phyloP scores from a whole-genome alignment of 30 jellyfish, hydroid and myxozoan genomes.

The Rhopilema esculentum region DNA sequence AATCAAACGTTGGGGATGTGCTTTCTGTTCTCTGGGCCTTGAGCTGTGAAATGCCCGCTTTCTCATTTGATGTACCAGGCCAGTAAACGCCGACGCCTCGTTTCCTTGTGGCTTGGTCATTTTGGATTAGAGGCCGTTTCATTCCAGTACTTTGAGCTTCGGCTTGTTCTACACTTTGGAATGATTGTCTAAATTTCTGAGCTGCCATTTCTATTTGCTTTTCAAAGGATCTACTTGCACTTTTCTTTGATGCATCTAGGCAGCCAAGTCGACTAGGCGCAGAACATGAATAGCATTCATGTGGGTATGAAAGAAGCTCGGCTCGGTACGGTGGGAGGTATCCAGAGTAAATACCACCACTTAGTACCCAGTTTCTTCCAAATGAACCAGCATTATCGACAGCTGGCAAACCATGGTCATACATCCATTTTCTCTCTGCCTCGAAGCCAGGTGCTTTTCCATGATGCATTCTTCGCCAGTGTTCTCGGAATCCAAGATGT shows the following conservation, averaged over 20 bases:
- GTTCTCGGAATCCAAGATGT: conserved; percentile 61
- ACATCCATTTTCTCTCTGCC: neutral
- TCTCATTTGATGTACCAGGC: conserved; percentile 9
- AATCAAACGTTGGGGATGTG: conserved; percentile 38
- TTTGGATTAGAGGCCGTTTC: conserved; percentile 3
- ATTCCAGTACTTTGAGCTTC: neutral
- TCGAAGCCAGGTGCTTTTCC: neutral
- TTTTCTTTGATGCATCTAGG: neutral
- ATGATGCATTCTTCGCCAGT: conserved; percentile 15
- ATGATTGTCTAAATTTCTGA: conserved; percentile 10
- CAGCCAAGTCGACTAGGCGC: conserved; percentile 4
- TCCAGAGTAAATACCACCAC: neutral
- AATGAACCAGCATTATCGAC: neutral
- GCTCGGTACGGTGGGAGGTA: neutral
- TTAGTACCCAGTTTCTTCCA: conserved; percentile 7
- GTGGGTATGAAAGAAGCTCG: neutral
- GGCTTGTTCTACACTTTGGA: neutral
- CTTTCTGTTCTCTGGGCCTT: conserved; percentile 19
- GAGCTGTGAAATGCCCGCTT: neutral
- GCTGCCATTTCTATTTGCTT: conserved; percentile 14
- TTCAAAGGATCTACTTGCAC: conserved; percentile 14
- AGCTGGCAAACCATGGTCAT: neutral
- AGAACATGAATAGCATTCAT: conserved; percentile 20
- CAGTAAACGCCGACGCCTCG: conserved; percentile 22
- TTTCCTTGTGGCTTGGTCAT: neutral